These are phyloP conservation scores for Alsophila aescularia DNA, from an alignment of 2,888 invertebrate species.

Conservation along the genomic window DNA sequence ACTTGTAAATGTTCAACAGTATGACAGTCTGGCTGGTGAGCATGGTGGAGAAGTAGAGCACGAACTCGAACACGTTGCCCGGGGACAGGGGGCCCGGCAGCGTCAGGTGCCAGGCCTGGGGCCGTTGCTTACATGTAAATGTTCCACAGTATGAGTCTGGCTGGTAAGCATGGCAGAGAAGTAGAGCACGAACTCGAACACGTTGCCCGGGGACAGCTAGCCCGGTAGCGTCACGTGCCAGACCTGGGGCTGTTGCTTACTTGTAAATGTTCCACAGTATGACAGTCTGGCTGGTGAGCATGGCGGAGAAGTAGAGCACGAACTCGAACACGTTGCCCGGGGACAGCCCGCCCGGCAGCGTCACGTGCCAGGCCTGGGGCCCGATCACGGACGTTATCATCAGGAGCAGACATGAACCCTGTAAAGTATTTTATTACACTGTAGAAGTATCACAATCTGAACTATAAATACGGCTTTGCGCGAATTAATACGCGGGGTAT, in stretches of 20 bases:
- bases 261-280: slow-evolving; percentile 93
- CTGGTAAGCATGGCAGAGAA: no score
- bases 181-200: no score
- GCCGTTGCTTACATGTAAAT: no score
- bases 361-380: slow-evolving; percentile 93
- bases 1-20: no score
- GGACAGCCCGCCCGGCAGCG: slow-evolving; percentile 88
- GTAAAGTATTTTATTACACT: not conserved
- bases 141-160: no score
- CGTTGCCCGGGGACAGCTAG: no score
- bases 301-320: slow-evolving; percentile 92
- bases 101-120: slow-evolving; percentile 92
- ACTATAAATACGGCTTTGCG: no score
- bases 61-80: slow-evolving; percentile 92
- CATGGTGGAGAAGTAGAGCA: slow-evolving; percentile 93
- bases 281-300: slow-evolving; percentile 94
- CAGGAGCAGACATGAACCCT: slow-evolving; percentile 84
- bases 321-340: slow-evolving; percentile 93
- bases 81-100: slow-evolving; percentile 89
- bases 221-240: not conserved
- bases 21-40: slow-evolving; percentile 95
- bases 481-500: no score
- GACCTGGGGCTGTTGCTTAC: not conserved
- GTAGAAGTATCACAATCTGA: no score
- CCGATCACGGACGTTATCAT: slow-evolving; percentile 87